Percentiles rank a stretch among this genome's conserved stretches.
Conservation (phyloP, 2,797 vertebrate genomes). For the Syngnathus acus region DNA sequence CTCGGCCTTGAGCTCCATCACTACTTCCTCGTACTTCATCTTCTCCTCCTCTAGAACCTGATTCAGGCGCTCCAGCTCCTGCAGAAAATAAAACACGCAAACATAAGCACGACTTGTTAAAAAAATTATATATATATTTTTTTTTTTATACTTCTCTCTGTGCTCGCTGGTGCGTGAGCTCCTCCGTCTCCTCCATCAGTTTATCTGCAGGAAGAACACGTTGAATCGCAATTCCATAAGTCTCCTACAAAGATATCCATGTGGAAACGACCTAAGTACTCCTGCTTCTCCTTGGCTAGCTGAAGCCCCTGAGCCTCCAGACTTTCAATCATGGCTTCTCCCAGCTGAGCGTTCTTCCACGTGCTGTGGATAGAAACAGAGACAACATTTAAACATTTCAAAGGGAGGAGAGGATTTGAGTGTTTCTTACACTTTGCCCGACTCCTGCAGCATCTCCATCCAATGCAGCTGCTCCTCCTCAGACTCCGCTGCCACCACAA, state of each 20-base stretch:
- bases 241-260: too few species aligned
- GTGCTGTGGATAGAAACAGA: constrained; percentile 65
- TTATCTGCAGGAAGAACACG: constrained; percentile 76
- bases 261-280: constrained; percentile 80
- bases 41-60: constrained; percentile 92
- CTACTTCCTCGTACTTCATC: constrained; percentile 88
- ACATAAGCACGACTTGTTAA: background rate
- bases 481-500: constrained; percentile 87
- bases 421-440: constrained; percentile 90
- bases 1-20: constrained; percentile 83
- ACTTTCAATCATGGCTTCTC: constrained; percentile 96
- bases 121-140: too few species aligned
- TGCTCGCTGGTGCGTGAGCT: constrained; percentile 86
- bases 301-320: constrained; percentile 95
- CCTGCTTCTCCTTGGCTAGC: constrained; percentile 95
- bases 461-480: constrained; percentile 87
- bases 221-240: background rate
- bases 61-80: constrained; percentile 92
- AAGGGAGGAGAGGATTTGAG: background rate
- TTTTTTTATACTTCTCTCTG: constrained; percentile 78
- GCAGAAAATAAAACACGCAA: background rate
- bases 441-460: constrained; percentile 94
- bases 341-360: constrained; percentile 94
- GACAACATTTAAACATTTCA: background rate
- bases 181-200: constrained; percentile 95